Base-by-base conservation (phyloP, 2,888 invertebrate species). In the Heteromyza rotundicornis region DNA sequence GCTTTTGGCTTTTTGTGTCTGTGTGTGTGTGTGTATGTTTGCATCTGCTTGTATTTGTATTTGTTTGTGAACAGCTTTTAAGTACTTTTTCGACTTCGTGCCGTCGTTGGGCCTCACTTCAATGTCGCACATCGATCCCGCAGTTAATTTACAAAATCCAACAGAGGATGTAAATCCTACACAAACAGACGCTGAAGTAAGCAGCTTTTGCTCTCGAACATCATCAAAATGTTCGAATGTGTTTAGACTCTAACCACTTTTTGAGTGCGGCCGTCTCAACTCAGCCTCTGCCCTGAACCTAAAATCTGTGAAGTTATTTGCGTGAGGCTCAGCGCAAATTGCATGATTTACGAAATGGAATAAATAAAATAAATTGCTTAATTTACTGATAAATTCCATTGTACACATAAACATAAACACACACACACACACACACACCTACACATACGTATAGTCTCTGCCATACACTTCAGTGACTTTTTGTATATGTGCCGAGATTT, bases 291-390 rank as follows among this genome's bases (percentile, higher is more conserved):
- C n/a, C n/a, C n/a, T n/a, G n/a, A n/a, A n/a, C n/a, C n/a, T n/a
- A n/a, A n/a, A n/a, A n/a, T n/a, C n/a, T 40, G 16, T 35, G 53
- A 22, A 52, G 36, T 35, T 36, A 55, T 36, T 36, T 36, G 36
- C 16, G 47, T 19, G 5, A 19, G 19, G 47, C 47, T 47, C 70
- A 74, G 72, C 72, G 69, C 77, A 74, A 77, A 73, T 71, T 74
- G 70, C 75, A 72, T 75, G 77, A 78, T 79, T 78, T 76, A 76
- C 74, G 72, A 76, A 77, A 78, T 76, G 78, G 78, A 78, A 79
- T 75, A 80, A 78, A 76, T 75, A 75, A 79, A 77, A 80, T 78
- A 79, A 78, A 78, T 78, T 78, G 78, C 78, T 79, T 79, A 78
- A 78, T 80, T 78, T 80, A 77, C 78, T 79, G 76, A 80, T 76